A percentile compares a stretch with the other conserved stretches of the same genome.
phyloP scores from a whole-genome alignment of 2,888 invertebrate genomes.

The Eubasilissa splendida region DNA sequence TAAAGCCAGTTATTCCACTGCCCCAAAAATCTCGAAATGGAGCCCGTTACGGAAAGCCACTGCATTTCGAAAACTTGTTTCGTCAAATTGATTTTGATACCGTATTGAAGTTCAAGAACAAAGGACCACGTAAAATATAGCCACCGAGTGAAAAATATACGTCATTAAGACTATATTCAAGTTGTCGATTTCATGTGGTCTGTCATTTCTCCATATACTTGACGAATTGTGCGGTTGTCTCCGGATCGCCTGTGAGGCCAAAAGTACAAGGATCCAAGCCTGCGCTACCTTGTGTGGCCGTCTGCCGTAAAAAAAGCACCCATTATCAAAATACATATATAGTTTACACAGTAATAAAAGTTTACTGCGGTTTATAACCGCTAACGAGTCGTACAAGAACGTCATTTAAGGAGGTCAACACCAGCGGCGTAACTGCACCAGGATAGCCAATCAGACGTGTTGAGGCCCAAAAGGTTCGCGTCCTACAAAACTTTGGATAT shows the following conservation, averaged over 20 bases:
- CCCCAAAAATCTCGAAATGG: slow-evolving; percentile 37
- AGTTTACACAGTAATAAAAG: slow-evolving; percentile 4
- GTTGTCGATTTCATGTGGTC: not conserved
- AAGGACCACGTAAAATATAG: not conserved
- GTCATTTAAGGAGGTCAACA: not conserved
- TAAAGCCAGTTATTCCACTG: slow-evolving; percentile 29
- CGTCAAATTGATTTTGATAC: not conserved
- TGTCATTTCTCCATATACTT: not conserved
- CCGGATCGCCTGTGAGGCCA: not conserved
- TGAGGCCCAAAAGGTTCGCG: too few species aligned
- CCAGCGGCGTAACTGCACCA: too few species aligned
- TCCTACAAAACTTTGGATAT: too few species aligned
- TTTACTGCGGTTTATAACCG: slow-evolving; percentile 1
- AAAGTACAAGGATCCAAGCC: not conserved
- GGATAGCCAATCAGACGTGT: too few species aligned
- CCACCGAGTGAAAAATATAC: slow-evolving; percentile 12
- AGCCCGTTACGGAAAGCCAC: slow-evolving; percentile 7
- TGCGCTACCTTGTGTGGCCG: not conserved
- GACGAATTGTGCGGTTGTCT: not conserved
- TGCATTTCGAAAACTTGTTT: slow-evolving; percentile 34
- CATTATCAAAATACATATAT: slow-evolving; percentile 12
- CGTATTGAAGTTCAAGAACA: slow-evolving; percentile 3
- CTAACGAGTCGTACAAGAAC: not conserved
- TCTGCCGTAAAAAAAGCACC: not conserved
- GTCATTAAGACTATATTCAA: not conserved